Percentiles rank a stretch among this genome's conserved stretches.
Evolutionary conservation across 1,140 invertebrate genomes (phyloP).

Genomic region (Hyles euphorbiae): DNA sequence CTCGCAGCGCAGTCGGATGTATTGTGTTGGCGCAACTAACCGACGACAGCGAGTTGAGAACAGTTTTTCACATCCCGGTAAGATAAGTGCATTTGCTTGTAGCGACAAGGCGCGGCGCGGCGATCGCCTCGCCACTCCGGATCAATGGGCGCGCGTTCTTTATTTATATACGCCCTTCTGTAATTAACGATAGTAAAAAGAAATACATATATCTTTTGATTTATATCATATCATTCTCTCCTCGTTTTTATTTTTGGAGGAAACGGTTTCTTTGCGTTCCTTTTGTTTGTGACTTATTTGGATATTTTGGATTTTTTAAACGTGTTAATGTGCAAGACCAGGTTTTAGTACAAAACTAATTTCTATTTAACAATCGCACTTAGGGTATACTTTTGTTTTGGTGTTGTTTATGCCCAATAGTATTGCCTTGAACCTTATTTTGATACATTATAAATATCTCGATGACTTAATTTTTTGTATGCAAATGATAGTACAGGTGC

Average conservation of each 20-base stretch:
- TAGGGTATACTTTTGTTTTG: too few species aligned
- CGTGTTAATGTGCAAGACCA: background rate
- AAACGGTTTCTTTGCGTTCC: constrained; percentile 33
- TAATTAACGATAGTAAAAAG: constrained; percentile 71
- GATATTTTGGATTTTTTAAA: constrained; percentile 1
- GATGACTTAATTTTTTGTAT: background rate
- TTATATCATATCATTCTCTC: constrained; percentile 49
- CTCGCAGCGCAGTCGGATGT: constrained; percentile 30
- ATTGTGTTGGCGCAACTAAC: constrained; percentile 56
- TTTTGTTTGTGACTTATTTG: constrained; percentile 25
- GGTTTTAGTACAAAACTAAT: too few species aligned
- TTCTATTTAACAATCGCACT: too few species aligned
- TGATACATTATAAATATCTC: too few species aligned
- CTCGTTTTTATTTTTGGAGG: constrained; percentile 32
- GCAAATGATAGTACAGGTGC: too few species aligned
- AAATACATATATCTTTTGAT: constrained; percentile 63
- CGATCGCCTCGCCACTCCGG: constrained; percentile 49
- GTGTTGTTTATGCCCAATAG: too few species aligned
- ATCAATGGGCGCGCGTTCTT: constrained; percentile 57
- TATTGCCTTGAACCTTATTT: too few species aligned
- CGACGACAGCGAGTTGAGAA: constrained; percentile 51
- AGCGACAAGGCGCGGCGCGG: constrained; percentile 60
- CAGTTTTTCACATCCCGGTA: constrained; percentile 64
- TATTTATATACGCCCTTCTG: constrained; percentile 69
- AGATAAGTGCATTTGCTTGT: constrained; percentile 74